Evolutionary conservation across 2,113 vertebrate species (phyloP).

Genomic region (Opisthocomus hoazin): DNA sequence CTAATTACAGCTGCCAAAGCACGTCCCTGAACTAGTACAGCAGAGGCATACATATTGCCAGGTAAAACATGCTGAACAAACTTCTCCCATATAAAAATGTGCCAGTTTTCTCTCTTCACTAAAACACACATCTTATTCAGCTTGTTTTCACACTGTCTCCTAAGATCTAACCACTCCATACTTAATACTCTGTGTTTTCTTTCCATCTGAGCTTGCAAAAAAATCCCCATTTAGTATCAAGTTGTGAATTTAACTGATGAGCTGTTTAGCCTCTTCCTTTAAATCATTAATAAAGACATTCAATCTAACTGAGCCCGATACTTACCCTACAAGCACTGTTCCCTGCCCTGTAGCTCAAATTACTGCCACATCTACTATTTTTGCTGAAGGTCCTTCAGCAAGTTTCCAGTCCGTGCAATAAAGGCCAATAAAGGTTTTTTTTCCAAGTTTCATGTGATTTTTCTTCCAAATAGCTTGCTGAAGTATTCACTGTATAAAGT

Average conservation of each 20-base stretch:
- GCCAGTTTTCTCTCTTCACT: not conserved
- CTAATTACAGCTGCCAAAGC: conserved; percentile 17
- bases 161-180: not conserved
- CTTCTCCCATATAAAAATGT: not conserved
- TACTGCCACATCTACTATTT: conserved; percentile 42
- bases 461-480: conserved; percentile 9
- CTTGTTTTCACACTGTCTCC: not conserved
- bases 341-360: not conserved
- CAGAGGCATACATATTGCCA: not conserved
- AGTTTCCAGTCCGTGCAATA: not conserved
- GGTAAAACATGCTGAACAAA: conserved; percentile 40
- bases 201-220: not conserved
- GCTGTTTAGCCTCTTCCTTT: not conserved
- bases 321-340: not conserved
- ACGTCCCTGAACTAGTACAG: not conserved
- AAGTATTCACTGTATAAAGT: not conserved
- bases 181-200: not conserved
- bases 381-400: not conserved
- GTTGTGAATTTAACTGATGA: not conserved
- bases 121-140: not conserved
- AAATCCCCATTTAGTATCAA: not conserved
- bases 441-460: not conserved
- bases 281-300: not conserved
- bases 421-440: not conserved
- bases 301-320: not conserved